Percentiles rank a stretch among this genome's conserved stretches.
phyloP scores from a whole-genome alignment of 2,113 vertebrate genomes.

The Ptilonorhynchus violaceus region DNA sequence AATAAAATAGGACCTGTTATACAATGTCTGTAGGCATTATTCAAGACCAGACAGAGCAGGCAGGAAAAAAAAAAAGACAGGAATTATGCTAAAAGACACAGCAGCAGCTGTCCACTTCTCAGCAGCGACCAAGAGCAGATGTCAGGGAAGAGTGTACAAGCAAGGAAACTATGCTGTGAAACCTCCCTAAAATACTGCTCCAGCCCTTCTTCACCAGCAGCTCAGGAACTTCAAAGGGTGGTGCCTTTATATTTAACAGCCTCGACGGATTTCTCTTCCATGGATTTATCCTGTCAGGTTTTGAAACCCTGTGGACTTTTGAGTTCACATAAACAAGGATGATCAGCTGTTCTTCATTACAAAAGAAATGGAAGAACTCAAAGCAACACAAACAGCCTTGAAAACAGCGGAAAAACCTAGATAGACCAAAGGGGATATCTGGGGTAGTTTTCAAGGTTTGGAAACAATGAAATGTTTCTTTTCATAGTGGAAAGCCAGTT shows the following conservation, averaged over 20 bases:
- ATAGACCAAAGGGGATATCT: background rate
- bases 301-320: background rate
- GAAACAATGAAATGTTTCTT: background rate
- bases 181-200: background rate
- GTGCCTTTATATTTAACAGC: background rate
- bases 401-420: background rate
- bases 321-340: background rate
- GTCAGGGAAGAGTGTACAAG: background rate
- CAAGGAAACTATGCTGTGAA: background rate
- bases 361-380: background rate
- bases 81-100: background rate
- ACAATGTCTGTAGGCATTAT: background rate
- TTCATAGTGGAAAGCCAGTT: background rate
- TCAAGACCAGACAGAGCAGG: background rate
- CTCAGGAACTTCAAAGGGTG: background rate
- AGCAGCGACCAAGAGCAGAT: background rate
- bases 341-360: background rate
- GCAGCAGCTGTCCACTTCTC: background rate
- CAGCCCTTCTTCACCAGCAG: background rate
- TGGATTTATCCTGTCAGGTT: background rate
- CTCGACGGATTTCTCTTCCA: background rate
- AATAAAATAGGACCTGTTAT: background rate
- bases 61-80: background rate
- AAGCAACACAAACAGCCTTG: background rate
- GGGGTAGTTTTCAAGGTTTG: background rate